Evolutionary conservation across 2,888 invertebrate species (phyloP), one percentile per base, ranked within the genome.

Genomic region (Drosophila affinis): DNA sequence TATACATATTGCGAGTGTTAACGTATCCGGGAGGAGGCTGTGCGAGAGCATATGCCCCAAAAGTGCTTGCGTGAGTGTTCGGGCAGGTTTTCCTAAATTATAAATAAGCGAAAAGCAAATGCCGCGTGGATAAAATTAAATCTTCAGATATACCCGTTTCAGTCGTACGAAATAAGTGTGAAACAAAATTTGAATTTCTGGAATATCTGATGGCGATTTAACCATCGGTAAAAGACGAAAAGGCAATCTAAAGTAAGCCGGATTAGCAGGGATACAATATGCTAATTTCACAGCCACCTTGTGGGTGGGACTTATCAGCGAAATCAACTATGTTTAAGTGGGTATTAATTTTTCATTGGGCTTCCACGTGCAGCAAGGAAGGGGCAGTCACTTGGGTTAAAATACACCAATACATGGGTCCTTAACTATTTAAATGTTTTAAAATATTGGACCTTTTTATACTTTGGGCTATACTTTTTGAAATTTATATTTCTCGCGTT

Each of bases 71-170:
- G n/a, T 55, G 60, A 34, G 46, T 55, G 54, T 17, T 17, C 3
- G 48, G 46, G 54, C 32, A 48, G 47, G 54, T 68, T 64, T 53
- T 44, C 55, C 46, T 65, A 76, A 84, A 78, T 78, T 81, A 82
- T 85, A 83, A 88, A 87, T 83, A 83, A 82, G 74, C 69, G 51
- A 68, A 47, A 46, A 32, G 45, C 62, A 65, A 72, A 69, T 68
- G 55, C 62, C 63, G 55, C 59, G 53, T 17, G 59, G 67, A 61
- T 75, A 69, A 75, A 81, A 70, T 75, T 72, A 79, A 80, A 75
- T 69, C 67, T 55, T 58, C 34, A n/a, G 39, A n/a, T 2, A 51
- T 56, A 63, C 47, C 24, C 17, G 61, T 4, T 32, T 24, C 53
- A 47, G 46, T 46, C 9, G 2, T 9, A 29, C 7, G 29, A 29